These are phyloP conservation scores for Porphyrio hochstetteri DNA, from an alignment of 2,113 vertebrate genomes.

Conservation along the genomic window DNA sequence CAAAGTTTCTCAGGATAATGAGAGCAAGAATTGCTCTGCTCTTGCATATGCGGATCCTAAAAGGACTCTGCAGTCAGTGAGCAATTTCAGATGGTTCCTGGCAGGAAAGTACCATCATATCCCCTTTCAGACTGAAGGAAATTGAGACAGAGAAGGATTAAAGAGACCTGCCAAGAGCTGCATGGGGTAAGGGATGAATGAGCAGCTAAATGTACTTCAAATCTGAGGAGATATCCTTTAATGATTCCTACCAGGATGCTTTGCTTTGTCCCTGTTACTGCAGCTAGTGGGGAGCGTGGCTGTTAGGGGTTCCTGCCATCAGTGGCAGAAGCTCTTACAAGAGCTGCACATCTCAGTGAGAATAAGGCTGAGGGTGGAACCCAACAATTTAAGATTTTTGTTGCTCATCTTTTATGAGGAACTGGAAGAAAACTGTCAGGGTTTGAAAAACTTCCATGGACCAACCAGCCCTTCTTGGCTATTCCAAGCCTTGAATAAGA, in stretches of 20 bases:
- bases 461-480: neutral
- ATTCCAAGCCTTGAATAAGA: neutral
- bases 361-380: neutral
- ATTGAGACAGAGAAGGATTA: neutral
- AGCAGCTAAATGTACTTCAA: neutral
- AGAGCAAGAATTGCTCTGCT: neutral
- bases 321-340: neutral
- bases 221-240: neutral
- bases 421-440: neutral
- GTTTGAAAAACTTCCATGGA: neutral
- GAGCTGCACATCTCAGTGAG: accelerated
- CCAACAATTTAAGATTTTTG: neutral
- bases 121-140: neutral
- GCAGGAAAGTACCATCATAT: neutral
- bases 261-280: neutral
- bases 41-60: neutral
- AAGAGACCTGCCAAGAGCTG: neutral
- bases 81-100: neutral
- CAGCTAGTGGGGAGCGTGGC: neutral
- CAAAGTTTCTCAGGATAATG: neutral
- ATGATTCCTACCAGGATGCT: neutral
- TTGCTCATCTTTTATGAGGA: neutral
- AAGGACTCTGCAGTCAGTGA: neutral
- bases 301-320: neutral
- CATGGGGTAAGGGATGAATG: neutral